Base-by-base conservation (phyloP, 2,797 vertebrate species). In the Steatocranus sp. region DNA sequence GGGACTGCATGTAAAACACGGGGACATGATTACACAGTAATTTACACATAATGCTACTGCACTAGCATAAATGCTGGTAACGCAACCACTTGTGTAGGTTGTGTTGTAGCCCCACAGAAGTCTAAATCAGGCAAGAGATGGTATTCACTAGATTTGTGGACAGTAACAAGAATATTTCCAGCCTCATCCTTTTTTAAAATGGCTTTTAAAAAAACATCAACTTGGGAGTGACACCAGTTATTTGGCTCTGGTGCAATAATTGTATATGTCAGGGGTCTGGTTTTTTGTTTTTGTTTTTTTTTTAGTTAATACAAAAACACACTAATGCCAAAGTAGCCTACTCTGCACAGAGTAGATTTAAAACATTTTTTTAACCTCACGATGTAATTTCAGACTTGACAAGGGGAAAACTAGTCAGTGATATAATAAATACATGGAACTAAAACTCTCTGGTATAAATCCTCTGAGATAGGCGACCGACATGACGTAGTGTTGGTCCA, bases 401-500 rank as follows among this genome's bases (percentile, higher is more conserved):
- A 83, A 82, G 82, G 49, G 54, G 27, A 20, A 58, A 41, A 48
- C 27, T 49, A 49, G 17, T 25, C 63, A 70, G 68, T n/a, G 43
- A 14, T 70, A 11, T 48, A 73, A 48, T 70, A 70, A 70, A 18
- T 73, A 73, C 25, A n/a, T n/a, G 41, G 25, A 56, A 63, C 38
- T 76, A 78, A 75, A 79, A 41, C 78, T 79, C 51, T 77, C 76
- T 90, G 46, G 43, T 83, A 81, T 90, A 83, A 76, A 70, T 89
- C 93, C 86, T 93, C 61, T 81, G 91, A 91, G 85, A 87, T 95
- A 86, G 91, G 91, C 82, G 89, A 77, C 97, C 96, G 96, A 96
- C 97, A 96, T 97, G 97, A 97, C 96, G 91, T 96, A 96, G 96
- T 97, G 96, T 97, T 97, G 97, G 97, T 97, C 91, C 97, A 97